Evolutionary conservation across 1,140 invertebrate species (phyloP).

Genomic region (Hesperophylax magnus): DNA sequence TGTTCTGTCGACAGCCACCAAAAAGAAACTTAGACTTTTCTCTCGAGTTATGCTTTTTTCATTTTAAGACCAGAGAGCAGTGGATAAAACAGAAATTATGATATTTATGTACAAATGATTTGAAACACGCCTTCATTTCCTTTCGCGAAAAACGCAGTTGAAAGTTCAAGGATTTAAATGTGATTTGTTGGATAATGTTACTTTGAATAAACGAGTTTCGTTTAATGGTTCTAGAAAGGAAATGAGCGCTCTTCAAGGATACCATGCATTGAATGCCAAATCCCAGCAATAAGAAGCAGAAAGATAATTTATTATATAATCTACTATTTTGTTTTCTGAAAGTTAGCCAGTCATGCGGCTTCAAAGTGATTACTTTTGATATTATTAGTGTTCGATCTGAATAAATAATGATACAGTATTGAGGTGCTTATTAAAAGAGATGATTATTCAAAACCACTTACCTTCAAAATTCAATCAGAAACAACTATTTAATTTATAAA

Average conservation of each 20-base stretch:
- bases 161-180: too few relatives aligned
- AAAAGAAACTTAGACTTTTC: slow-evolving; percentile 56
- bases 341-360: neutral
- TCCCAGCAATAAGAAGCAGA: neutral
- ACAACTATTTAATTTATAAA: too few relatives aligned
- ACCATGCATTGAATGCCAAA: slow-evolving; percentile 18
- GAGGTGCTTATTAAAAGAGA: too few relatives aligned
- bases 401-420: too few relatives aligned
- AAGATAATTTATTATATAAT: neutral
- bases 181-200: too few relatives aligned
- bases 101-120: slow-evolving; percentile 14
- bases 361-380: too few relatives aligned
- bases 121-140: slow-evolving; percentile 26
- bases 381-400: too few relatives aligned
- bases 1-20: slow-evolving; percentile 42
- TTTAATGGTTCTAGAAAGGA: neutral
- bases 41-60: slow-evolving; percentile 37
- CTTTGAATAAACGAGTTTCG: too few relatives aligned
- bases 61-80: slow-evolving; percentile 14
- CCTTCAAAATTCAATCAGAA: too few relatives aligned
- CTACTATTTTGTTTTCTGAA: neutral
- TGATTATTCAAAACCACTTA: too few relatives aligned
- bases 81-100: slow-evolving; percentile 7
- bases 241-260: neutral
- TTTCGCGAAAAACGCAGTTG: neutral